Conservation (phyloP, 2,113 vertebrate species). For the Apus apus region DNA sequence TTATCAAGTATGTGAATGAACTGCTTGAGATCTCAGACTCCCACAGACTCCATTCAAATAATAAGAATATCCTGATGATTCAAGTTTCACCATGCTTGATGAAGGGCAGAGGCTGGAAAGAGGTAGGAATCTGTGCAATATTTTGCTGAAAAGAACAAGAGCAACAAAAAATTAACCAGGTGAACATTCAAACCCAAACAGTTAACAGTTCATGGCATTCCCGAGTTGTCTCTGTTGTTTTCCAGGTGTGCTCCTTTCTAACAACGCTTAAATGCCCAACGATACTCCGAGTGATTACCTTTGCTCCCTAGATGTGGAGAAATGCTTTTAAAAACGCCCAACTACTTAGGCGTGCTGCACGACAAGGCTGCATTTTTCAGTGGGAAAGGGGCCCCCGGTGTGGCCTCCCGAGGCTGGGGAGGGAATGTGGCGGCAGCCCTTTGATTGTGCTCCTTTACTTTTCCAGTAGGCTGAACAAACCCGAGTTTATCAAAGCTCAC, state of each 20-base stretch:
- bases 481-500: not conserved
- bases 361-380: not conserved
- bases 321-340: not conserved
- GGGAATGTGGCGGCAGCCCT: not conserved
- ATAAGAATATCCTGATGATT: not conserved
- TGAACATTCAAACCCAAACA: not conserved
- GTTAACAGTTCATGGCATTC: not conserved
- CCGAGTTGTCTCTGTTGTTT: not conserved
- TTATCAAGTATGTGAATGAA: not conserved
- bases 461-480: constrained; percentile 50
- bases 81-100: not conserved
- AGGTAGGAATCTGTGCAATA: not conserved
- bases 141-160: not conserved
- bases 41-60: not conserved
- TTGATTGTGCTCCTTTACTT: not conserved
- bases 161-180: not conserved
- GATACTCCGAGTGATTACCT: not conserved
- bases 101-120: not conserved
- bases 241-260: not conserved
- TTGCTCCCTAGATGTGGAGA: not conserved
- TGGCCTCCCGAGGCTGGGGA: not conserved
- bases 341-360: not conserved
- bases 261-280: not conserved
- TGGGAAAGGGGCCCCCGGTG: not conserved
- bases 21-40: not conserved